Conservation (phyloP, 2,113 vertebrate genomes). For the Coreoperca whiteheadi region DNA sequence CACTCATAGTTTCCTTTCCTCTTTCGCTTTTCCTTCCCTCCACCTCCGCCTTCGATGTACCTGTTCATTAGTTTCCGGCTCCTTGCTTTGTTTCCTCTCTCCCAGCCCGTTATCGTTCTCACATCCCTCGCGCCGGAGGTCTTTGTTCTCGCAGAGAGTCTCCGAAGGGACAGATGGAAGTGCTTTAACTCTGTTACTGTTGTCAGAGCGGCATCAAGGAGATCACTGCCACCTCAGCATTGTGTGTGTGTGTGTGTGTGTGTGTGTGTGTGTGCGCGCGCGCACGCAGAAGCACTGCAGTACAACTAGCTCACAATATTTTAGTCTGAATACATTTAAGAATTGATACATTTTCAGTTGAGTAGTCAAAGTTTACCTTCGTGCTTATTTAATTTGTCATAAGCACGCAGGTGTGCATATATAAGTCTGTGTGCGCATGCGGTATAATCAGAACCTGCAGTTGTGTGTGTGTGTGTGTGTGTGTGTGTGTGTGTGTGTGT, state of each 20-base stretch:
- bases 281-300: slow-evolving; percentile 35
- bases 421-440: background rate
- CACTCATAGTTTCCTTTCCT: background rate
- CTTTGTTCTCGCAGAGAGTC: slow-evolving; percentile 60
- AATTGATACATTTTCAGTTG: background rate
- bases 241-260: slow-evolving; percentile 9
- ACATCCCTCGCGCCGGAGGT: slow-evolving; percentile 55
- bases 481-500: background rate
- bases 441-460: background rate
- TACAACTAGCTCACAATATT: slow-evolving; percentile 4
- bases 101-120: slow-evolving; percentile 23
- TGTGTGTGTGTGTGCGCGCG: slow-evolving; percentile 13
- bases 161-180: slow-evolving; percentile 58
- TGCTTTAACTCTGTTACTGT: slow-evolving; percentile 55
- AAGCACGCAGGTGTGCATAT: background rate
- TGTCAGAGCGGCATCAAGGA: slow-evolving; percentile 50
- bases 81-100: slow-evolving; percentile 60
- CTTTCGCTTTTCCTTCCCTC: background rate
- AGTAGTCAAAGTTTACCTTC: background rate
- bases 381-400: slow-evolving; percentile 2
- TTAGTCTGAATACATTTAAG: background rate
- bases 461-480: background rate
- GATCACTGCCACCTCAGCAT: slow-evolving; percentile 53
- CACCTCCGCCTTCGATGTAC: slow-evolving; percentile 23
- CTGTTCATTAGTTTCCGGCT: slow-evolving; percentile 62